Conservation (phyloP, 2,888 invertebrate species). For the Ptychoptera albimana region DNA sequence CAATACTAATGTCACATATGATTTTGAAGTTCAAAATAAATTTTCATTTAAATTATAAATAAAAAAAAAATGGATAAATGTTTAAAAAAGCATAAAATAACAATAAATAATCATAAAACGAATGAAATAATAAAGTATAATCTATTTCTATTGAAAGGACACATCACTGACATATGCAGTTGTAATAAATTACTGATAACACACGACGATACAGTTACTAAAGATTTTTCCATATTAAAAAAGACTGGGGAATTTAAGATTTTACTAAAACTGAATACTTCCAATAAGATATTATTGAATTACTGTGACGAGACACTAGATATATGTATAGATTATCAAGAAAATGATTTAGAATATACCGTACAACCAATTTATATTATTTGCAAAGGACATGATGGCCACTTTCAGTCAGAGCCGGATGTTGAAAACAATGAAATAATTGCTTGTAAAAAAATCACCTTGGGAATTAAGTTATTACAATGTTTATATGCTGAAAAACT, state of each 20-base stretch:
- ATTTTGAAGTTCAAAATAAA: too few relatives aligned
- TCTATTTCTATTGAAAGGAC: slow-evolving; percentile 23
- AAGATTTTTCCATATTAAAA: not conserved
- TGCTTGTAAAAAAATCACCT: slow-evolving; percentile 57
- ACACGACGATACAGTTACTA: not conserved
- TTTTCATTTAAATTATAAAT: too few relatives aligned
- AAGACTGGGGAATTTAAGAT: not conserved
- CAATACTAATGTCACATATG: too few relatives aligned
- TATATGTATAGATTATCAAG: slow-evolving; percentile 3
- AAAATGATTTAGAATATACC: slow-evolving; percentile 9
- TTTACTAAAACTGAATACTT: not conserved
- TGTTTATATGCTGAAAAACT: slow-evolving; percentile 77
- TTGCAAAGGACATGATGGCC: slow-evolving; percentile 63
- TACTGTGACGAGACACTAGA: not conserved
- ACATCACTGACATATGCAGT: not conserved
- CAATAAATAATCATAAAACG: slow-evolving; percentile 19
- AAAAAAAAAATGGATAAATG: too few relatives aligned
- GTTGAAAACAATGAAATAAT: slow-evolving; percentile 37
- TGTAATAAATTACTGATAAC: not conserved
- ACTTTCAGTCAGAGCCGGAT: slow-evolving; percentile 44
- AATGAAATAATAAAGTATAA: slow-evolving; percentile 20
- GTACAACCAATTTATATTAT: slow-evolving; percentile 63
- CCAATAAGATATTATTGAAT: not conserved
- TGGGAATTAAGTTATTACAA: slow-evolving; percentile 69
- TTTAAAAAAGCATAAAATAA: slow-evolving; percentile 9